Conservation (phyloP, 2,797 vertebrate species). For the Pseudochirops cupreus region DNA sequence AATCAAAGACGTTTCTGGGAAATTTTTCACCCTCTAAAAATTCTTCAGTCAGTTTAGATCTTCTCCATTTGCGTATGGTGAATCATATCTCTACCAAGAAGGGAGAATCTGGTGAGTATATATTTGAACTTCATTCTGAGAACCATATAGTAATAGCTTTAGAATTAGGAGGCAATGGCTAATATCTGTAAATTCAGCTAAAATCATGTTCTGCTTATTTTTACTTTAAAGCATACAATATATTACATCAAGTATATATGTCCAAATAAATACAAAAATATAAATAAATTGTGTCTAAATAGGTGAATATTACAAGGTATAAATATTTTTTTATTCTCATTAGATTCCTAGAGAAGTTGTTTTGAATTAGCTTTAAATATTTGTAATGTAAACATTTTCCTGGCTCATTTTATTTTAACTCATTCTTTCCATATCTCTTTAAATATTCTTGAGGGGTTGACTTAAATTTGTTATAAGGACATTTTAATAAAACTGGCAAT, state of each 20-base stretch:
- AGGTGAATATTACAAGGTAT: slow-evolving; percentile 6
- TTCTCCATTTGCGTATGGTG: slow-evolving; percentile 93
- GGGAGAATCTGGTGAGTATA: slow-evolving; percentile 86
- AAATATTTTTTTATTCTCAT: neutral
- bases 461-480: neutral
- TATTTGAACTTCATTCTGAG: neutral
- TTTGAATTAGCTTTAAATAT: slow-evolving; percentile 46
- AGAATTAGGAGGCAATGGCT: slow-evolving; percentile 42
- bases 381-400: neutral
- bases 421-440: slow-evolving; percentile 10
- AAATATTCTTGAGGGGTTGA: neutral
- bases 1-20: slow-evolving; percentile 84
- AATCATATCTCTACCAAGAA: slow-evolving; percentile 94
- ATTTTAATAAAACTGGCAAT: neutral
- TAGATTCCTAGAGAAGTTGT: slow-evolving; percentile 24
- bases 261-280: neutral
- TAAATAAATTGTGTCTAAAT: slow-evolving; percentile 18
- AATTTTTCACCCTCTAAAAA: slow-evolving; percentile 78
- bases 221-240: slow-evolving; percentile 39
- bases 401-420: neutral
- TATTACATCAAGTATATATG: neutral
- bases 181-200: slow-evolving; percentile 24
- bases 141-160: slow-evolving; percentile 19
- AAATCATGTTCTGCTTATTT: slow-evolving; percentile 50
- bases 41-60: slow-evolving; percentile 90